Evolutionary conservation across 1,140 invertebrate genomes (phyloP).

Genomic region (Xylocopa sonorina): DNA sequence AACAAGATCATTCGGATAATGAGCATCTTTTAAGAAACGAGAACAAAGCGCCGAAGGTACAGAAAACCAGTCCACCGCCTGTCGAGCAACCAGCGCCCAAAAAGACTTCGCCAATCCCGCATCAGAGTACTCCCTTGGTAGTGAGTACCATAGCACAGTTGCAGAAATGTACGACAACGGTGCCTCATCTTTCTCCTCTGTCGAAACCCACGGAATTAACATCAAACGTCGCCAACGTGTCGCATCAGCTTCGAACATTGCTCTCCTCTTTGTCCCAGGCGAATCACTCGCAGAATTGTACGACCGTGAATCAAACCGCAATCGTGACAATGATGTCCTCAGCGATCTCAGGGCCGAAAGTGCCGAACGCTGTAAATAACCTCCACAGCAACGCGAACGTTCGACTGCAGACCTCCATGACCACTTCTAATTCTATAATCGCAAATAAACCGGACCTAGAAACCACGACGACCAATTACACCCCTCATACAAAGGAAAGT

Average conservation of each 20-base stretch:
- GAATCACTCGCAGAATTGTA: conserved; percentile 74
- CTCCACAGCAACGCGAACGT: conserved; percentile 57
- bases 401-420: conserved; percentile 59
- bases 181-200: conserved; percentile 86
- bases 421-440: conserved; percentile 33
- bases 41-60: conserved; percentile 54
- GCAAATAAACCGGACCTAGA: conserved; percentile 62
- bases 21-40: conserved; percentile 50
- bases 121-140: conserved; percentile 55
- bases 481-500: conserved; percentile 76
- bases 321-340: conserved; percentile 83
- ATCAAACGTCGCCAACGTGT: conserved; percentile 87
- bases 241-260: conserved; percentile 84
- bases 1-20: conserved; percentile 69
- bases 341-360: conserved; percentile 77
- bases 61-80: conserved; percentile 39
- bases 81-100: conserved; percentile 34
- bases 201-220: conserved; percentile 88
- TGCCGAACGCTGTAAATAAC: conserved; percentile 62
- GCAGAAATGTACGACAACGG: conserved; percentile 79
- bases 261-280: conserved; percentile 78
- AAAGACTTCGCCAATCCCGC: conserved; percentile 57
- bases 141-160: conserved; percentile 71
- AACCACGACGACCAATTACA: conserved; percentile 68
- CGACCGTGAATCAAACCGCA: conserved; percentile 66